These are phyloP conservation scores for Mythimna albipuncta DNA, from an alignment of 2,888 invertebrate genomes.

Conservation along the genomic window DNA sequence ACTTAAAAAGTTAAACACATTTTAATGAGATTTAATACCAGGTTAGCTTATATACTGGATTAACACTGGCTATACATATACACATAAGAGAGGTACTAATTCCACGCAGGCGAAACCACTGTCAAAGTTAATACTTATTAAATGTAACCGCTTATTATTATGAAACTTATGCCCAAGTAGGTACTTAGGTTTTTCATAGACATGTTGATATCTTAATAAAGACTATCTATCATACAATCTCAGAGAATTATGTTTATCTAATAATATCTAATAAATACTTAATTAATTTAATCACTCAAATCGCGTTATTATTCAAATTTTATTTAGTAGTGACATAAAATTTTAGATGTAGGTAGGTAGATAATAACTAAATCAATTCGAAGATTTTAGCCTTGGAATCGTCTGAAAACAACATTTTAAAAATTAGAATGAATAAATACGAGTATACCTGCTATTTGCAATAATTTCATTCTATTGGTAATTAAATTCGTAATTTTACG, in stretches of 20 bases:
- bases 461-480: constrained; percentile 2
- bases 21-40: too few species aligned
- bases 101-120: too few species aligned
- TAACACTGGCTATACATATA: too few species aligned
- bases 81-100: too few species aligned
- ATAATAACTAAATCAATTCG: constrained; percentile 12
- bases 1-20: too few species aligned
- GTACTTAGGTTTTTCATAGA: background rate
- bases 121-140: background rate
- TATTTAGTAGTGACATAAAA: constrained; percentile 13
- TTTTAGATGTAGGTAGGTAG: background rate
- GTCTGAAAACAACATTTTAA: constrained; percentile 24
- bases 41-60: too few species aligned
- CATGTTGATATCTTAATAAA: background rate
- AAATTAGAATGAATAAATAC: constrained; percentile 2
- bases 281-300: constrained; percentile 3
- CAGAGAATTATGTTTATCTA: background rate
- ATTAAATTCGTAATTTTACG: constrained; percentile 29
- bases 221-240: background rate
- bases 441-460: background rate
- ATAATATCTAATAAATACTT: background rate
- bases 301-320: constrained; percentile 8
- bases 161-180: too few species aligned
- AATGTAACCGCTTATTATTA: background rate
- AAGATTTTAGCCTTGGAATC: constrained; percentile 33